Evolutionary conservation across 2,797 vertebrate genomes (phyloP).

Genomic region (Pogoniulus pusillus): DNA sequence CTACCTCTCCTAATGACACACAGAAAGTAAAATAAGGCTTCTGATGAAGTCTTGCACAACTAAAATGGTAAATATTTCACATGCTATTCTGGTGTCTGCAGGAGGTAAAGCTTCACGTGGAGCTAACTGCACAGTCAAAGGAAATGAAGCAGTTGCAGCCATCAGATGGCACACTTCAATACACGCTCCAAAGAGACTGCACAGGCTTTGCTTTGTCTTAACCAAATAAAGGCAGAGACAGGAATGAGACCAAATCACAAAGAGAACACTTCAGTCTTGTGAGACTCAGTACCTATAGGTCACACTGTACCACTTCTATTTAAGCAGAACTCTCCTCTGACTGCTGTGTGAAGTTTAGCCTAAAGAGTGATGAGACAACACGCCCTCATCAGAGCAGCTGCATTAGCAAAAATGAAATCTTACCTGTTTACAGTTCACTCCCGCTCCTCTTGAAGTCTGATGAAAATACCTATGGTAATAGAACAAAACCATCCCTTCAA

Average conservation of each 20-base stretch:
- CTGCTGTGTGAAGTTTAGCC: conserved; percentile 10
- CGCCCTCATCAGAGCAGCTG: not conserved
- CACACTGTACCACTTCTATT: not conserved
- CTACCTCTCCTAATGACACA: conserved; percentile 26
- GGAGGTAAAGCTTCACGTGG: conserved; percentile 40
- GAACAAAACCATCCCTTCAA: not conserved
- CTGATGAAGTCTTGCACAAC: conserved; percentile 54
- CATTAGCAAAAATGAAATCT: not conserved
- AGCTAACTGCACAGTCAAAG: conserved; percentile 7
- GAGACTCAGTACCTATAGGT: not conserved
- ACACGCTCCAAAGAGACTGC: not conserved
- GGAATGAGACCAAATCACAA: not conserved
- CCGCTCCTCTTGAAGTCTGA: not conserved
- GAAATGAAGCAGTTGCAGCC: conserved; percentile 47
- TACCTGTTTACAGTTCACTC: not conserved
- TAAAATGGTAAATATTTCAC: conserved; percentile 69
- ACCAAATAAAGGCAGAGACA: not conserved
- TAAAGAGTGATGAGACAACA: conserved; percentile 14
- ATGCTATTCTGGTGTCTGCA: conserved; percentile 30
- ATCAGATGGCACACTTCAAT: conserved; percentile 16
- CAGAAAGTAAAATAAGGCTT: conserved; percentile 58
- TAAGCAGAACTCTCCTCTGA: not conserved
- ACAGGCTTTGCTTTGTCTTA: not conserved
- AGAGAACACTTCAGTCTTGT: not conserved
- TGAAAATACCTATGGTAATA: not conserved